phyloP scores from a whole-genome alignment of 2,888 invertebrate genomes.

The Serripes groenlandicus region DNA sequence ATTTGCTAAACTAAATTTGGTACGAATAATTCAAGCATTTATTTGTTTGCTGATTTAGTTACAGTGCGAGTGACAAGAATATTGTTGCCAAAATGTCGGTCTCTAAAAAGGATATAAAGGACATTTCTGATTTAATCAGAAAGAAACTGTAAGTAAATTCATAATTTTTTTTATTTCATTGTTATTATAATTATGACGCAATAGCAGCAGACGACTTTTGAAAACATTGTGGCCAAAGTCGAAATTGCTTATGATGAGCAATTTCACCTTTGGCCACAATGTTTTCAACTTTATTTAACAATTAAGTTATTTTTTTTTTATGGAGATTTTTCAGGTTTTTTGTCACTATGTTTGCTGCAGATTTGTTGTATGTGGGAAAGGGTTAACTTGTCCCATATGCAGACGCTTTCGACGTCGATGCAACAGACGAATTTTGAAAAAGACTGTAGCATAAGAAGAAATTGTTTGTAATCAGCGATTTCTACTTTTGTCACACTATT shows the following conservation, averaged over 20 bases:
- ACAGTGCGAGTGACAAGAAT: too few relatives aligned
- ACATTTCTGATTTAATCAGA: slow-evolving; percentile 61
- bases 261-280: background rate
- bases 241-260: too few relatives aligned
- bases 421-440: background rate
- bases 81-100: slow-evolving; percentile 43
- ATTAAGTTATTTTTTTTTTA: too few relatives aligned
- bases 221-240: too few relatives aligned
- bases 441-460: background rate
- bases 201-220: too few relatives aligned
- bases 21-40: too few relatives aligned
- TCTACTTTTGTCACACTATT: background rate
- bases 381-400: background rate
- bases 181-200: background rate
- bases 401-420: background rate
- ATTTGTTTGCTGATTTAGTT: too few relatives aligned
- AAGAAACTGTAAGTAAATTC: slow-evolving; percentile 64
- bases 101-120: slow-evolving; percentile 64
- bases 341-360: too few relatives aligned
- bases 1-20: too few relatives aligned
- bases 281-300: too few relatives aligned
- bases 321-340: too few relatives aligned
- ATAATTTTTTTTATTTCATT: background rate
- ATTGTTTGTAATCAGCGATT: background rate
- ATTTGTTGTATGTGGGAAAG: too few relatives aligned